phyloP scores from a whole-genome alignment of 2,113 vertebrate genomes.

The Megaceryle torquata region DNA sequence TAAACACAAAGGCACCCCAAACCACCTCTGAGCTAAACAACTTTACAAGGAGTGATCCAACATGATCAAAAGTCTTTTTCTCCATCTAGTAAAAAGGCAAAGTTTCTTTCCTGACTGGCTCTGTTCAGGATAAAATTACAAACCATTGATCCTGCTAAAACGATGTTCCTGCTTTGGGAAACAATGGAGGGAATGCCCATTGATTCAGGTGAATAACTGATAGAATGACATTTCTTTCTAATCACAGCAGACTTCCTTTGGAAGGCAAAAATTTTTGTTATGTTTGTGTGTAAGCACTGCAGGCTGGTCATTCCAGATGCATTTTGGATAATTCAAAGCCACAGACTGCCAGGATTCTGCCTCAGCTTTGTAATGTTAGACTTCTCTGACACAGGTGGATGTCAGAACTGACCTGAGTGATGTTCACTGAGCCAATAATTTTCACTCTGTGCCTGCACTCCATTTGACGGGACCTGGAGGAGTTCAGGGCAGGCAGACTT shows the following conservation, averaged over 20 bases:
- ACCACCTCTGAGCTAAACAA: background rate
- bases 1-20: background rate
- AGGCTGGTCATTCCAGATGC: background rate
- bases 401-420: conserved; percentile 25
- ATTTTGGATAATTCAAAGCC: conserved; percentile 37
- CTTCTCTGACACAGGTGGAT: conserved; percentile 3
- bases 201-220: background rate
- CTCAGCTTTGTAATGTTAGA: background rate
- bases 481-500: conserved; percentile 11
- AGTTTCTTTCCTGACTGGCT: background rate
- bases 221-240: background rate
- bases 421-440: conserved; percentile 40
- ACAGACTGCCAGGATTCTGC: background rate
- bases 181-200: background rate
- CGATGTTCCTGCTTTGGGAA: background rate
- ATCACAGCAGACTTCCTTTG: background rate
- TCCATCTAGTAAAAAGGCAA: background rate
- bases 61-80: background rate
- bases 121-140: background rate
- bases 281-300: background rate
- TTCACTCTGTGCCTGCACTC: background rate
- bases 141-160: background rate
- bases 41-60: background rate
- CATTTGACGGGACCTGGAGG: background rate
- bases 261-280: background rate